These are phyloP conservation scores for Holcopasites calliopsidis DNA, from an alignment of 1,140 invertebrate genomes.

Conservation along the genomic window DNA sequence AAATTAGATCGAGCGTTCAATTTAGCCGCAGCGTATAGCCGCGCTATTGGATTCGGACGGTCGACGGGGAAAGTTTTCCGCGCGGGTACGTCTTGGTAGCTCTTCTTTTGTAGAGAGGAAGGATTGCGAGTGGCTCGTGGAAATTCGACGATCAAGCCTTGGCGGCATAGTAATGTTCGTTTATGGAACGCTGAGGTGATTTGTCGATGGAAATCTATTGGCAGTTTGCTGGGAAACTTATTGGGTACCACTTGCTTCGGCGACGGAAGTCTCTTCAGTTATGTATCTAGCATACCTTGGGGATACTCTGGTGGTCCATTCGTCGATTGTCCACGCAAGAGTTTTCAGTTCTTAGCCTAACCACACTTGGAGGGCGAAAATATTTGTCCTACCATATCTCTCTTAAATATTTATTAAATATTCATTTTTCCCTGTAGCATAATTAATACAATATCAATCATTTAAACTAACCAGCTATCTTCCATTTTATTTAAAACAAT, in stretches of 20 bases:
- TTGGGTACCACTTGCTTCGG: neutral
- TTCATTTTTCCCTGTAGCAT: no score
- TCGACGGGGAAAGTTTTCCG: neutral
- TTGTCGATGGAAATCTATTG: neutral
- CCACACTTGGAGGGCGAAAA: no score
- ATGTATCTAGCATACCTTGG: no score
- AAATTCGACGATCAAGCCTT: neutral
- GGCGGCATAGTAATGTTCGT: neutral
- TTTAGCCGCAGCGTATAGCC: conserved; percentile 4
- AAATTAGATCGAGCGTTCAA: conserved; percentile 42
- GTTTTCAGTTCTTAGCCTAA: neutral
- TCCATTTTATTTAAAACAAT: no score
- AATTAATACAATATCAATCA: no score
- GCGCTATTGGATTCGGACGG: conserved; percentile 37
- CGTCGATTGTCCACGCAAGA: neutral
- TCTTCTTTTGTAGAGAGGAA: no score
- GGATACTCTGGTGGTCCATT: neutral
- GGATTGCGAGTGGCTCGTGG: neutral
- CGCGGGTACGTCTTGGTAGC: neutral
- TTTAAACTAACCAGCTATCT: no score
- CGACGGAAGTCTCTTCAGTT: neutral
- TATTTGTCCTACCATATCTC: no score
- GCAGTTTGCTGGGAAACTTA: neutral
- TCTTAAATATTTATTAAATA: no score
- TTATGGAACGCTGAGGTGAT: neutral